Base-by-base conservation (phyloP, 2,888 invertebrate genomes). In the Eupithecia subumbrata region DNA sequence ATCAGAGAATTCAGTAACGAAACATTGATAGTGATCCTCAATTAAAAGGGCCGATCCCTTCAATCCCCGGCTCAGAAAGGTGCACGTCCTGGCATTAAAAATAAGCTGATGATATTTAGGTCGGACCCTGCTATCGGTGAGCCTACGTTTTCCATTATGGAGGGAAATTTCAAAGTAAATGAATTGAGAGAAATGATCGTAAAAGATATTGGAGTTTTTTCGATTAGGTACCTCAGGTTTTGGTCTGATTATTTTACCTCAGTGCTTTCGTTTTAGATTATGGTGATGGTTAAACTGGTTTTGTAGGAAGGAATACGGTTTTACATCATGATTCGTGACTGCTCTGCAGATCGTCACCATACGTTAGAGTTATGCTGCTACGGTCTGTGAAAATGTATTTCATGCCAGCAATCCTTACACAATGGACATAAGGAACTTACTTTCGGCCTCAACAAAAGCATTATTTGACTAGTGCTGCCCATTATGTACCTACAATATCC, bases 1-100 rank as follows among this genome's bases (percentile, higher is more conserved):
- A 86, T 87, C 82, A 83, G 84, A 81, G 84, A 83, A 84, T 85
- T 86, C 81, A 85, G 80, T 79, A 79, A 76, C 81, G 76, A 78
- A 82, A 79, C 84, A 81, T 77, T 80, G 83, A 84, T 86, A 86
- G 84, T 80, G 85, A 87, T 85, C 87, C 89, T 81, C 83, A 86
- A 88, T 88, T 87, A 87, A 84, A 79, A 78, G 76, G 81, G 81
- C 74, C 80, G 82, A 84, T 79, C 87, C 85, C 75, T 75, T 75
- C 86, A 82, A 86, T 86, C 86, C 85, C 71, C 69, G 72, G 78
- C 80, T 79, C 78, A 75, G 76, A 80, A 77, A 77, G 83, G 79
- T 80, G 73, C 80, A 82, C 82, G 80, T 82, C 73, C 75, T 76
- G 76, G 83, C 83, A 83, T 85, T 84, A 84, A 78, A 83, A 82